Evolutionary conservation across 1,140 invertebrate genomes (phyloP).

Genomic region (Arion vulgaris): DNA sequence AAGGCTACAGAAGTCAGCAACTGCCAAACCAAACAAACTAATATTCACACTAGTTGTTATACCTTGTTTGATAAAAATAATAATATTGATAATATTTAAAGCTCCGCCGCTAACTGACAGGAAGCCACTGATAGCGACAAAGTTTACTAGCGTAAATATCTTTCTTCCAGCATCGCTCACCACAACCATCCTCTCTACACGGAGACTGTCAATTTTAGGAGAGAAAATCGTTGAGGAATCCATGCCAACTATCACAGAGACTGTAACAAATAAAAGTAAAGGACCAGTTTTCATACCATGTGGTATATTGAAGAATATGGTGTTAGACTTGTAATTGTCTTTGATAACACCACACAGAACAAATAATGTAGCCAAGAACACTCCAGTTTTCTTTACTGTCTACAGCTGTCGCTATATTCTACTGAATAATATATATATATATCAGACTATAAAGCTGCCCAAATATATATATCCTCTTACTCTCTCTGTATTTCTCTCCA

Average conservation of each 20-base stretch:
- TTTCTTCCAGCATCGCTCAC: background rate
- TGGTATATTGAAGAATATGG: no score
- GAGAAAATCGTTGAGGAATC: background rate
- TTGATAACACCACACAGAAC: no score
- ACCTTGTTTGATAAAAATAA: constrained; percentile 1
- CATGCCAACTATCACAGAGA: background rate
- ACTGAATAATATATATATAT: no score
- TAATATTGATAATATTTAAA: background rate
- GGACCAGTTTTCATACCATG: no score
- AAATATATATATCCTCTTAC: no score
- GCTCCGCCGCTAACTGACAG: background rate
- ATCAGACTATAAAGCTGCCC: no score
- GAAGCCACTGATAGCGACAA: background rate
- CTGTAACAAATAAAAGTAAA: no score
- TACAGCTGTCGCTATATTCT: no score
- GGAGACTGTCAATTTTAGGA: background rate
- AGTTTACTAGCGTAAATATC: background rate
- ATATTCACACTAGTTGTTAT: background rate
- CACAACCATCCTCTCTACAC: background rate
- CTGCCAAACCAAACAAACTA: background rate
- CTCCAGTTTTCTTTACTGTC: no score
- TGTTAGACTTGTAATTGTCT: no score
- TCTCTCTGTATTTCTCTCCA: no score
- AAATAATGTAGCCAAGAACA: no score
- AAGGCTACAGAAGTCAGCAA: background rate